A percentile compares a stretch with the other conserved stretches of the same genome.
These are phyloP conservation scores for Bombus fervidus DNA, from an alignment of 1,140 invertebrate species.

Conservation along the genomic window DNA sequence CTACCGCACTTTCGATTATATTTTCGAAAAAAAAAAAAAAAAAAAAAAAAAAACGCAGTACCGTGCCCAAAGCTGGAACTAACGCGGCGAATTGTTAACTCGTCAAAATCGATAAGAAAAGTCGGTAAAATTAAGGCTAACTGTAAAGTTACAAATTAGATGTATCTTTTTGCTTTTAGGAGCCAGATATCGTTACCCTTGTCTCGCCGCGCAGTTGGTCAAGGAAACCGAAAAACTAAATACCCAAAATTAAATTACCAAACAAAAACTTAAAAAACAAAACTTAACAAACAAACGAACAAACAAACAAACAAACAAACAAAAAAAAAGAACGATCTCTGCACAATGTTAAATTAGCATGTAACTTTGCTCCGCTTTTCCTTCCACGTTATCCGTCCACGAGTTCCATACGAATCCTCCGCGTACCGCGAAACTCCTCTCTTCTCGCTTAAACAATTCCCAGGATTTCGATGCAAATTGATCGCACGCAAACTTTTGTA, in stretches of 20 bases:
- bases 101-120: too few relatives aligned
- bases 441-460: background rate
- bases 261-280: background rate
- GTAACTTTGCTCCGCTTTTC: slow-evolving; percentile 26
- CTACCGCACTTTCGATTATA: too few relatives aligned
- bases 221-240: slow-evolving; percentile 75
- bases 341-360: slow-evolving; percentile 35
- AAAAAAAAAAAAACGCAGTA: too few relatives aligned
- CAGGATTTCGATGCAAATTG: slow-evolving; percentile 29
- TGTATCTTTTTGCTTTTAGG: slow-evolving; percentile 73
- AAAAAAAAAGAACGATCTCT: background rate
- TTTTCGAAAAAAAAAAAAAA: too few relatives aligned
- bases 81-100: too few relatives aligned
- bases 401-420: background rate
- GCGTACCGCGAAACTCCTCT: background rate
- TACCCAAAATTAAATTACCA: background rate
- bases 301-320: background rate
- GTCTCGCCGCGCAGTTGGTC: slow-evolving; percentile 76
- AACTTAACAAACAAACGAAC: background rate
- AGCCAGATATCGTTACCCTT: slow-evolving; percentile 75
- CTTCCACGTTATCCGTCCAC: background rate
- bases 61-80: too few relatives aligned
- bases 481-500: slow-evolving; percentile 31
- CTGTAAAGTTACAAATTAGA: slow-evolving; percentile 46
- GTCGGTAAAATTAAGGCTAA: background rate